phyloP scores from a whole-genome alignment of 2,888 invertebrate species.

The Cephus nigrinus region DNA sequence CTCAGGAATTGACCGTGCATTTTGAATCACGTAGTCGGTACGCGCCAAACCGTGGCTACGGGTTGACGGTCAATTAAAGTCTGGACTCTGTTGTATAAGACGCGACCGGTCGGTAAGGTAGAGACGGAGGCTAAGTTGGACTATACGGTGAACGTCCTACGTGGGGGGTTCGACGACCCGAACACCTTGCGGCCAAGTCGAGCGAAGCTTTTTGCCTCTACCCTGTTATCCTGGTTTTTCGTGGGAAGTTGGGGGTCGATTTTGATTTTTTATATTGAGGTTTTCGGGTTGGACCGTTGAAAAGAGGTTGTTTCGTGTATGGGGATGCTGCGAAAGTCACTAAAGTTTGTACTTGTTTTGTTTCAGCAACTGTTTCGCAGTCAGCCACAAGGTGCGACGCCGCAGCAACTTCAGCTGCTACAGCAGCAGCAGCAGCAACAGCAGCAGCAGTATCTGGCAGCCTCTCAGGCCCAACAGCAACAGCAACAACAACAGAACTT shows the following conservation, averaged over 20 bases:
- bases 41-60: not conserved
- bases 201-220: slow-evolving; percentile 11
- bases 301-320: too few species aligned
- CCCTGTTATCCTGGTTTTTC: too few species aligned
- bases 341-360: slow-evolving; percentile 21
- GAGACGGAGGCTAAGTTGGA: not conserved
- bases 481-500: slow-evolving; percentile 82
- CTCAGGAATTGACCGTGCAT: too few species aligned
- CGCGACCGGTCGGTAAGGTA: not conserved
- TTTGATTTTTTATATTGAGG: not conserved
- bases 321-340: too few species aligned
- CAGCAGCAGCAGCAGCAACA: slow-evolving; percentile 74
- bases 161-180: slow-evolving; percentile 55
- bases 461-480: slow-evolving; percentile 79
- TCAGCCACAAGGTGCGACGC: slow-evolving; percentile 75
- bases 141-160: not conserved
- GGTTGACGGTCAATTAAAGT: not conserved
- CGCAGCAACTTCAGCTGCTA: slow-evolving; percentile 74
- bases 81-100: not conserved
- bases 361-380: slow-evolving; percentile 91
- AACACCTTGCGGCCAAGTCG: slow-evolving; percentile 21
- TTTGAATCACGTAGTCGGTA: too few species aligned
- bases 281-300: too few species aligned
- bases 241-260: too few species aligned
- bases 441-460: slow-evolving; percentile 69